A percentile compares a stretch with the other conserved stretches of the same genome.
These are phyloP conservation scores for Brienomyrus longianalis DNA, from an alignment of 2,113 vertebrate genomes.

Conservation along the genomic window DNA sequence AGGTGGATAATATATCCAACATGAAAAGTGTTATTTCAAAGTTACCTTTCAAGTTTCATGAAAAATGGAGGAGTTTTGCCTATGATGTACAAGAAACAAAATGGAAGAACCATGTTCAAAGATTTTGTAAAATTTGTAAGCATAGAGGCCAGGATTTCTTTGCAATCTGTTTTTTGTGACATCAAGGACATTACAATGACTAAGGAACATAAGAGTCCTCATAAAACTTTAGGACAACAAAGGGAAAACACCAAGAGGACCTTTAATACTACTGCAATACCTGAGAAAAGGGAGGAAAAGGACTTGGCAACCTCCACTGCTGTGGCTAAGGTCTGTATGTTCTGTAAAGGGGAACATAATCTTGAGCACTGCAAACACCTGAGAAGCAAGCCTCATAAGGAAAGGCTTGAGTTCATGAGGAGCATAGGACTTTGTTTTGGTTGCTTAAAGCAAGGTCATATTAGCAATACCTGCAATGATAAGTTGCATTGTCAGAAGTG, in stretches of 20 bases:
- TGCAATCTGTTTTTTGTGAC: slow-evolving; percentile 15
- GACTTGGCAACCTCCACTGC: background rate
- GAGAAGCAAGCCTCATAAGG: background rate
- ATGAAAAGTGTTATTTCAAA: slow-evolving; percentile 10
- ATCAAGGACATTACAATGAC: background rate
- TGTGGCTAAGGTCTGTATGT: background rate
- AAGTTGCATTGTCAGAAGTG: background rate
- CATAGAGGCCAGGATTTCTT: background rate
- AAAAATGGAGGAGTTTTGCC: slow-evolving; percentile 4
- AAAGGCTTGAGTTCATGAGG: background rate
- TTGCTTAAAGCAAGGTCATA: background rate
- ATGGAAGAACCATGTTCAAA: background rate
- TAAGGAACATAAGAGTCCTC: background rate
- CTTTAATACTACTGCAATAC: background rate
- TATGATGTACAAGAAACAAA: background rate
- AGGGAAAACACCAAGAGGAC: background rate
- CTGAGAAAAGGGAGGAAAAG: too few species aligned
- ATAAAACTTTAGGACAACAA: background rate
- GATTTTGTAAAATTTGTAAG: slow-evolving; percentile 6
- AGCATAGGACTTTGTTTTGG: background rate
- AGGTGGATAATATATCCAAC: slow-evolving; percentile 4
- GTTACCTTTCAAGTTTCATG: slow-evolving; percentile 11
- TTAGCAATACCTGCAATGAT: background rate
- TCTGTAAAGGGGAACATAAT: background rate
- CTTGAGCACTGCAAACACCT: background rate